Base-by-base conservation (phyloP, 2,113 vertebrate species). In the Phyllostomus discolor region DNA sequence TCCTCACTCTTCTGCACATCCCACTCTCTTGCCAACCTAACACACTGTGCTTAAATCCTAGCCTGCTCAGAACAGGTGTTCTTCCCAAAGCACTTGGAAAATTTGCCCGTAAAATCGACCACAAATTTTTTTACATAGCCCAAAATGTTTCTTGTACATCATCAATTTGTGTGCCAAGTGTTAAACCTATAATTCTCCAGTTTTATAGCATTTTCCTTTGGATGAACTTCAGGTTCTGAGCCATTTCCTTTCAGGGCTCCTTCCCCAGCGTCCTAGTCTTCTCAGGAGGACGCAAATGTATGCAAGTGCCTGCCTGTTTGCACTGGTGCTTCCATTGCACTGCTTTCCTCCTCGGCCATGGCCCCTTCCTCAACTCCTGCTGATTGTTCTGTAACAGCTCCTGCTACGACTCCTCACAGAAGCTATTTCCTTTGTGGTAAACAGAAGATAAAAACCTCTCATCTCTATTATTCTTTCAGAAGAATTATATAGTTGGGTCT, bases 251-350 rank as follows among this genome's bases (percentile, higher is more conserved):
- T 70, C 84, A 88, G 67, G 33, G 11, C 48, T 72, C 15, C 17
- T 83, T 81, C 6, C 4, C 46, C 17, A n/a, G 1, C 20, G 35
- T 82, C n/a, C 22, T 22, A 11, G n/a, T 69, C 52, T 14, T 26
- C 66, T 62, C 10, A 1, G 33, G 24, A 69, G 7, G 11, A 57
- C 8, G 33, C 17, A 2, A 1, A 7, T 6, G 12, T 1, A 4
- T 12, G 2, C 6, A 7, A 80, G 35, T 66, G 15, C 48, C 48
- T 15, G 57, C 54, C 10, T 57, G 33, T 26, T 43, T 69, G 14
- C 24, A 8, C 10, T 15, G 10, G 41, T 24, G 33, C 16, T 4
- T 3, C n/a, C 41, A 46, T 5, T 7, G 1, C 2, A 10, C 2
- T 24, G 7, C 41, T 43, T 38, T 90, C 75, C 35, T 54, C 78